Evolutionary conservation across 2,888 invertebrate genomes (phyloP).

Genomic region (Drosophila paranaensis): DNA sequence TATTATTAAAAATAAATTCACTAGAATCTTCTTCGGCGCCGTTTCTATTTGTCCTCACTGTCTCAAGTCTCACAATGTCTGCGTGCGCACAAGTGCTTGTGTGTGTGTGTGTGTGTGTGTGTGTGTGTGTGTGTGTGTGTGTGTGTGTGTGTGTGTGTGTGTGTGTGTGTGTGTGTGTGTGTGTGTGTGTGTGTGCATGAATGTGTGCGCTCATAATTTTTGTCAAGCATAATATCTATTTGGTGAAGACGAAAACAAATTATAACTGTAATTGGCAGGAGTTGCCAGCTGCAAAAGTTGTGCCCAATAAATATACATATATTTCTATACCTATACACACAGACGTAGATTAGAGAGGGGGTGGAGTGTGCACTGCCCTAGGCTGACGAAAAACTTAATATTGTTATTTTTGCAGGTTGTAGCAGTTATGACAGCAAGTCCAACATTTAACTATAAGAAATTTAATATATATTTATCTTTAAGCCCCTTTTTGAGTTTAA

Average conservation of each 20-base stretch:
- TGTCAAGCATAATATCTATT: background rate
- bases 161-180: background rate
- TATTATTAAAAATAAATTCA: background rate
- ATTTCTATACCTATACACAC: background rate
- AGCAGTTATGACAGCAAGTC: background rate
- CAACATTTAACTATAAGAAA: background rate
- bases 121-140: too few species aligned
- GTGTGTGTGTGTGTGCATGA: background rate
- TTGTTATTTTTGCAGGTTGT: too few species aligned
- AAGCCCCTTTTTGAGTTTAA: background rate
- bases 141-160: too few species aligned
- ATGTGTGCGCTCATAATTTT: background rate
- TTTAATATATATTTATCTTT: background rate
- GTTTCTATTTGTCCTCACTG: constrained; percentile 4
- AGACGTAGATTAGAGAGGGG: background rate
- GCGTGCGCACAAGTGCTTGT: background rate
- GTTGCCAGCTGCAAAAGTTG: constrained; percentile 15
- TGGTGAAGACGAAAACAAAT: background rate
- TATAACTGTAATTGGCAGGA: constrained; percentile 19
- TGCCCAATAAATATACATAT: background rate
- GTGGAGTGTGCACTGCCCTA: background rate
- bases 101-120: background rate
- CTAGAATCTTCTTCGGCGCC: background rate
- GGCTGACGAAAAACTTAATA: background rate
- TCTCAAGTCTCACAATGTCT: background rate